Conservation (phyloP, 2,888 invertebrate species). For the Mystacides longicornis region DNA sequence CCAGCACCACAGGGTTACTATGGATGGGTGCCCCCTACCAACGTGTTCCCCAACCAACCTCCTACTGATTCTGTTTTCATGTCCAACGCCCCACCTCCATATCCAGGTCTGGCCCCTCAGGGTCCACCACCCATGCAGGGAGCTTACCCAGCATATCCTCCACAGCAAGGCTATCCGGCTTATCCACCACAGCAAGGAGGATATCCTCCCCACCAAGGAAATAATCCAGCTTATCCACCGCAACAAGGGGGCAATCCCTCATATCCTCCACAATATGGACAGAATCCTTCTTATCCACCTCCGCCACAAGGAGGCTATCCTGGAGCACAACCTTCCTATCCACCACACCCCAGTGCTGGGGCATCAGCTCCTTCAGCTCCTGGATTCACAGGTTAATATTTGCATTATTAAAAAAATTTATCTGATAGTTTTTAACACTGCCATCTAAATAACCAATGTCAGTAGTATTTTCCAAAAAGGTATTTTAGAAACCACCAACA, state of each 20-base stretch:
- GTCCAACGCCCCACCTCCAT: slow-evolving; percentile 88
- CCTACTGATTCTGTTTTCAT: slow-evolving; percentile 80
- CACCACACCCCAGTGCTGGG: slow-evolving; percentile 23
- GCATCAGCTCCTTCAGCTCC: slow-evolving; percentile 27
- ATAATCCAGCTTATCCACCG: slow-evolving; percentile 31
- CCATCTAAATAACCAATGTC: too few relatives aligned
- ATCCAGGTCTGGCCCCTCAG: slow-evolving; percentile 66
- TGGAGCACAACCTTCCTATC: slow-evolving; percentile 28
- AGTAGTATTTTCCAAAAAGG: too few relatives aligned
- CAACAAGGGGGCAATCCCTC: slow-evolving; percentile 26
- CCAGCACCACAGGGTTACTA: slow-evolving; percentile 82
- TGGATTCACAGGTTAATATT: not conserved
- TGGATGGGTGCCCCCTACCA: slow-evolving; percentile 84
- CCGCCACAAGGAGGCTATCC: slow-evolving; percentile 18
- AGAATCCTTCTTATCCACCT: slow-evolving; percentile 19
- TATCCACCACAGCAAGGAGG: slow-evolving; percentile 26
- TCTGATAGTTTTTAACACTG: too few relatives aligned
- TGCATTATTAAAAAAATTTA: too few relatives aligned
- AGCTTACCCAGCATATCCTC: slow-evolving; percentile 33
- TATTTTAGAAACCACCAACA: too few relatives aligned
- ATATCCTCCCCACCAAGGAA: slow-evolving; percentile 29
- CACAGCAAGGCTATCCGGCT: slow-evolving; percentile 26
- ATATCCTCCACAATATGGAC: slow-evolving; percentile 17
- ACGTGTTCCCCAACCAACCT: slow-evolving; percentile 61
- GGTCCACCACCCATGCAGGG: slow-evolving; percentile 29